phyloP scores from a whole-genome alignment of 2,797 vertebrate genomes.

The Ctenosaura bakeri region DNA sequence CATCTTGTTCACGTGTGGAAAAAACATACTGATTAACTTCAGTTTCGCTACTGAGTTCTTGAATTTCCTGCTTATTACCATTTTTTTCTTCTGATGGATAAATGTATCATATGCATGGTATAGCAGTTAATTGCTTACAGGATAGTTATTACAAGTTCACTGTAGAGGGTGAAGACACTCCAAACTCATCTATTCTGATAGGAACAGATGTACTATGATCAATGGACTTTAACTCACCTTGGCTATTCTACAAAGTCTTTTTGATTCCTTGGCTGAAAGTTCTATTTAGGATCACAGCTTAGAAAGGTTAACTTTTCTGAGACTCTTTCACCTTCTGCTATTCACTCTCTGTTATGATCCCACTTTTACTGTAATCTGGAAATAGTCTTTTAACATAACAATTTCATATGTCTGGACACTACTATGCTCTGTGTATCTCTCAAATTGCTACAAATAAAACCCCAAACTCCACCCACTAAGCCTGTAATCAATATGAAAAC shows the following conservation, averaged over 20 bases:
- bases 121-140: neutral
- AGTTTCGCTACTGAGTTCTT: neutral
- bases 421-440: neutral
- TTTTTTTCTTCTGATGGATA: neutral
- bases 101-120: neutral
- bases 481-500: neutral
- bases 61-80: neutral
- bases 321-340: too few species aligned
- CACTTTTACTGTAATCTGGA: neutral
- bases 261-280: neutral
- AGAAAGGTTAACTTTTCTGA: too few species aligned
- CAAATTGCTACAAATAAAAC: neutral
- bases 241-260: neutral
- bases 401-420: neutral
- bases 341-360: too few species aligned
- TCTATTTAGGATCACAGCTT: too few species aligned
- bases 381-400: neutral
- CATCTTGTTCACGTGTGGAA: neutral
- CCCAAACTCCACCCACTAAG: neutral
- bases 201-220: neutral
- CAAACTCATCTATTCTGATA: neutral
- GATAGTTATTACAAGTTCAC: neutral
- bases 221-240: neutral
- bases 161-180: neutral
- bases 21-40: neutral